These are phyloP conservation scores for Apis florea DNA, from an alignment of 1,140 invertebrate species.

Conservation along the genomic window DNA sequence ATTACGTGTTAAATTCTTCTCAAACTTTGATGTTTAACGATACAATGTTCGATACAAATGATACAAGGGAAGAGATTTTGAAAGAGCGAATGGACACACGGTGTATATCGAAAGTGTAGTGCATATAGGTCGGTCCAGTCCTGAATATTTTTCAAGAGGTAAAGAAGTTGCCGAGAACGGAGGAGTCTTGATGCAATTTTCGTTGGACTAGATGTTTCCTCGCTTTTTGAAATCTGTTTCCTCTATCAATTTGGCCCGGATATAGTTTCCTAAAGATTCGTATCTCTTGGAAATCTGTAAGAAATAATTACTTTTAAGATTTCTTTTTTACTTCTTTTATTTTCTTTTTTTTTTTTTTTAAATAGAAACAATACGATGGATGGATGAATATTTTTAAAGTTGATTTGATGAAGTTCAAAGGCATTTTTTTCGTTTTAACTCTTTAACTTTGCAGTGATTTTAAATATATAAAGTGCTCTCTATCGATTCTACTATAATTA, in stretches of 20 bases:
- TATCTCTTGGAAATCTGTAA: conserved; percentile 15
- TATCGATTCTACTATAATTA: no score
- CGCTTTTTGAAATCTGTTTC: conserved; percentile 52
- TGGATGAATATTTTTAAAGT: no score
- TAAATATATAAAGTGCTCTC: no score
- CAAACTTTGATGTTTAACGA: no score
- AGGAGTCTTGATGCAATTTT: conserved; percentile 58
- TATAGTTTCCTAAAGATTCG: conserved; percentile 48
- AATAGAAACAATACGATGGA: no score
- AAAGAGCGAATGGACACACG: neutral
- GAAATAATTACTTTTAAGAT: conserved; percentile 43
- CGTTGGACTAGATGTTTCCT: conserved; percentile 24
- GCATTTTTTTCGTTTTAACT: no score
- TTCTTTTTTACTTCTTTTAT: conserved; percentile 16
- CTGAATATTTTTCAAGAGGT: conserved; percentile 57
- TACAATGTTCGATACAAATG: no score
- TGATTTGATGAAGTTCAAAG: no score
- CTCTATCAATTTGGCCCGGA: neutral
- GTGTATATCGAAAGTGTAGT: neutral
- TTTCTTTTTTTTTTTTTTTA: no score
- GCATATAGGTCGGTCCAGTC: conserved; percentile 45
- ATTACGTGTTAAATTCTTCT: no score
- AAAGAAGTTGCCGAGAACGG: conserved; percentile 9
- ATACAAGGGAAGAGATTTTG: no score
- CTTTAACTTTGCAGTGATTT: no score